Evolutionary conservation across 2,113 vertebrate species (phyloP).

Genomic region (Ophthalmotilapia sp.): DNA sequence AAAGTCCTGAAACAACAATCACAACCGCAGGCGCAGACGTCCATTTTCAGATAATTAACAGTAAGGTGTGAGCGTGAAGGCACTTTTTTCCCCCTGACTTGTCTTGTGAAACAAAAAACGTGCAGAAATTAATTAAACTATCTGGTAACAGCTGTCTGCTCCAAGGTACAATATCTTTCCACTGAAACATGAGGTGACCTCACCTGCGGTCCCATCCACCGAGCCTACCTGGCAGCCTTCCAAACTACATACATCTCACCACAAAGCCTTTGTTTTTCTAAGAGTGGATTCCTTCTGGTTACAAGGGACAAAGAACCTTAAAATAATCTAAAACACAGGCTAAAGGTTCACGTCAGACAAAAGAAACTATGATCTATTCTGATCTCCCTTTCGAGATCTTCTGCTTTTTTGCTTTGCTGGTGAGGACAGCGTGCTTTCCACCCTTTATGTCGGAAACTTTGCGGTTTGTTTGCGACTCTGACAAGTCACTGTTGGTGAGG

Average conservation of each 20-base stretch:
- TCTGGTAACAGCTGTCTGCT: neutral
- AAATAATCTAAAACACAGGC: neutral
- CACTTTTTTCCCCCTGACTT: neutral
- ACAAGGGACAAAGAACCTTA: constrained; percentile 9
- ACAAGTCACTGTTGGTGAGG: constrained; percentile 5
- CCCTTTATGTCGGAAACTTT: constrained; percentile 12
- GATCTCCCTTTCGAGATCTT: neutral
- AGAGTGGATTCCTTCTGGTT: constrained; percentile 34
- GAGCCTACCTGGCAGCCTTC: constrained; percentile 36
- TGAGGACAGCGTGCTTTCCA: neutral
- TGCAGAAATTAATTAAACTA: neutral
- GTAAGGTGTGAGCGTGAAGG: neutral
- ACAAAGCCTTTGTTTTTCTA: constrained; percentile 50
- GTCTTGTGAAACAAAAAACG: neutral
- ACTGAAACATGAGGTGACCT: constrained; percentile 43
- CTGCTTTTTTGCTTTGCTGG: neutral
- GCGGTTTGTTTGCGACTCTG: constrained; percentile 21
- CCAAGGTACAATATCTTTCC: constrained; percentile 30
- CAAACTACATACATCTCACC: constrained; percentile 50
- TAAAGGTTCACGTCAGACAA: neutral
- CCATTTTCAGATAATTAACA: constrained; percentile 25
- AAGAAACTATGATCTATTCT: neutral
- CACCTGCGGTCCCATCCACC: constrained; percentile 44
- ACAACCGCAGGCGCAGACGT: constrained; percentile 32
- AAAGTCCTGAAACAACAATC: constrained; percentile 44